Evolutionary conservation across 2,888 invertebrate species (phyloP), one percentile per base, ranked within the genome.

Genomic region (Leucophora obtusa): DNA sequence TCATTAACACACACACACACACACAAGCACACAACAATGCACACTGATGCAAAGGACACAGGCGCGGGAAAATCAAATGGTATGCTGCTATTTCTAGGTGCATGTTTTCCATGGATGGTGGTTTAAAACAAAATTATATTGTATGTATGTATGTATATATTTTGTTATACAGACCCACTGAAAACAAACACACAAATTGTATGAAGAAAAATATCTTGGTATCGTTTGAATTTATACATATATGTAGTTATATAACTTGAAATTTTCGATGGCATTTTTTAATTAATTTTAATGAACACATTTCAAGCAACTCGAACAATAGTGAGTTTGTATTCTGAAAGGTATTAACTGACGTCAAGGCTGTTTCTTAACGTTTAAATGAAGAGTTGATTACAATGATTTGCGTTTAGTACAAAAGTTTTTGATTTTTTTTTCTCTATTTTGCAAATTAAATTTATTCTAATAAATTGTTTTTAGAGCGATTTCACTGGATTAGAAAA

Each of bases 1-100:
- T 81, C 75, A 76, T 74, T 78, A 78, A 71, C 66, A 72, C 54
- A 62, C 53, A 60, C 51, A 62, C 53, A 60, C 51, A 65, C 17
- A 70, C 9, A 47, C 35, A 62, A 18, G 68, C 21, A 15, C 56
- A 28, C 56, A 10, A 9, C 56, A 56, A 56, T 14, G 7, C 11
- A 51, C 18, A 35, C 17, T 53, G 56, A 35, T 35, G 38, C 17
- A 43, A 66, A 43, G 51, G 59, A 66, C 28, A 71, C 62, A 18
- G 53, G 33, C 24, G 38, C 24, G 38, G 10, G 38, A n/a, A 58
- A 21, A 35, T 53, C 2, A 51, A 50, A 17, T 18, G 14, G 35
- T 47, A 8, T 15, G 3, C n/a, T 18, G 24, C 1, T 10, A 43
- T n/a, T 43, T 54, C 28, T 11, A 54, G 14, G 14, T 62, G 38